These are phyloP conservation scores for Octonoba sinensis DNA, from an alignment of 2,888 invertebrate genomes.

Conservation along the genomic window DNA sequence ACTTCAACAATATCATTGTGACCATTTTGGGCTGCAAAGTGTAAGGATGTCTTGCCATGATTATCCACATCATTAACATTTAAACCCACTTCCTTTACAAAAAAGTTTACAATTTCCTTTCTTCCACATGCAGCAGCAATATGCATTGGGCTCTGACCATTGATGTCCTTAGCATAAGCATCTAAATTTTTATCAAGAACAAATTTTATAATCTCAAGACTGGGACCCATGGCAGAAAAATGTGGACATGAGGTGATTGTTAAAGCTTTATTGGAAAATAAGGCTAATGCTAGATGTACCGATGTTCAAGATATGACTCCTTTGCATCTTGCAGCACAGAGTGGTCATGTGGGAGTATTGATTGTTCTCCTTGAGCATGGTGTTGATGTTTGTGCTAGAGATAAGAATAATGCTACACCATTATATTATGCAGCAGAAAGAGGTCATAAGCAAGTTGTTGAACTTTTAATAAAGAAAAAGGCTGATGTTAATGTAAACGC, in stretches of 20 bases:
- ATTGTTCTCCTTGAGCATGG: neutral
- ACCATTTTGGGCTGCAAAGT: too few relatives aligned
- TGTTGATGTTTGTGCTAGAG: slow-evolving; percentile 1
- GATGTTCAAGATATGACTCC: slow-evolving; percentile 1
- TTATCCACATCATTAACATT: too few relatives aligned
- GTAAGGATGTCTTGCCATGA: too few relatives aligned
- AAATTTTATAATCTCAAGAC: too few relatives aligned
- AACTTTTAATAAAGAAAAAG: slow-evolving; percentile 4
- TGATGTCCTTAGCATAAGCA: too few relatives aligned
- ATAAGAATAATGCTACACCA: neutral
- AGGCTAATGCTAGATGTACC: neutral
- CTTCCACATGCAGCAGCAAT: too few relatives aligned
- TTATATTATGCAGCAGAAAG: slow-evolving; percentile 7
- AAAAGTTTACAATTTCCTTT: too few relatives aligned
- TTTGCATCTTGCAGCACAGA: slow-evolving; percentile 19
- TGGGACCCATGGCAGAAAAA: too few relatives aligned
- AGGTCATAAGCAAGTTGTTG: slow-evolving; percentile 16
- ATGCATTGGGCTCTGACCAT: too few relatives aligned
- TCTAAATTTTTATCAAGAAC: too few relatives aligned
- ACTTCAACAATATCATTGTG: too few relatives aligned
- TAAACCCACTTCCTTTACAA: too few relatives aligned
- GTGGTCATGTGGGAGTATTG: neutral
- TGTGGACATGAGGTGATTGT: slow-evolving; percentile 11
- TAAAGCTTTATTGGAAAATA: slow-evolving; percentile 3
- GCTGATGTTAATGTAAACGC: neutral